Evolutionary conservation across 2,113 vertebrate genomes (phyloP), one percentile per base, ranked within the genome.

Genomic region (Pseudorasbora parva): DNA sequence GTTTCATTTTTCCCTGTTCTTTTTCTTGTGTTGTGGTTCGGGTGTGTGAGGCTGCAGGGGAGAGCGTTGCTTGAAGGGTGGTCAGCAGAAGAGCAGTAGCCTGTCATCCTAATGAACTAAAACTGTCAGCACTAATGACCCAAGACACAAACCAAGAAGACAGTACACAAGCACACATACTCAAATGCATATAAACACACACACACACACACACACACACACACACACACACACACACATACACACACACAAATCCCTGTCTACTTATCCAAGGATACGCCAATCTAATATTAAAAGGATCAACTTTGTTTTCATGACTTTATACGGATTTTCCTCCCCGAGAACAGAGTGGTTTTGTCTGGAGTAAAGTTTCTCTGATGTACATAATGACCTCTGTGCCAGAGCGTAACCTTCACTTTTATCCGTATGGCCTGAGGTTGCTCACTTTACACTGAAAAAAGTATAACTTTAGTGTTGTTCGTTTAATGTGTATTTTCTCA

Each of bases 111-210:
- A 37, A 75, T 75, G 45, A 30, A 83, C 51, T 78, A 77, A 84
- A 66, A 82, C 79, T 82, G 60, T 60, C 82, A 64, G 45, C 57
- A 56, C 83, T 82, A 82, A 73, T 82, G 86, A 87, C 86, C 82
- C 79, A 84, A 82, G 78, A 81, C 71, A 81, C 47, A 66, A 82
- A 27, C 68, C 41, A 8, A 45, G 11, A 66, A 43, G 6, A 41
- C 30, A 1, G 15, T 33, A 71, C 54, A 88, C 41, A 80, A 51
- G 72, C 37, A 68, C 73, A 56, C 23, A 83, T 56, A 81, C 49
- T 25, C 66, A 41, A 66, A 78, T 37, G 14, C 51, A 72, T 51
- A 41, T 56, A 30, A 41, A 80, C n/a, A 78, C 56, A 68, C 23
- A 73, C 15, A 82, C 54, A 82, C 33, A n/a, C 33, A 37, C 51